These are phyloP conservation scores for Metacarcinus magister DNA, from an alignment of 2,888 invertebrate species.

Conservation along the genomic window DNA sequence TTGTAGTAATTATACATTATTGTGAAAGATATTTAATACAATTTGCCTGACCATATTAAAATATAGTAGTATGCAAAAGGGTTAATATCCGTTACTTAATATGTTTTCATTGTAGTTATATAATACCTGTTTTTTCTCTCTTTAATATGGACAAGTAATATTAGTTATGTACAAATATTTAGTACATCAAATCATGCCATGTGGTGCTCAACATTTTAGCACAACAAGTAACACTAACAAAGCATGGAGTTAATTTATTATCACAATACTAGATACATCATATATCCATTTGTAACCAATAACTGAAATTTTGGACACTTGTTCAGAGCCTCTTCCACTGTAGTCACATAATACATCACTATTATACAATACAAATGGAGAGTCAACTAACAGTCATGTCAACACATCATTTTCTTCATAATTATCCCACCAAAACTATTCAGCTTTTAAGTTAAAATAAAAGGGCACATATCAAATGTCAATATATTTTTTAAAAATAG, in stretches of 20 bases:
- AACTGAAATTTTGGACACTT: not conserved
- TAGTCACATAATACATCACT: not conserved
- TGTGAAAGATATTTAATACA: not conserved
- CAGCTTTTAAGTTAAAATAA: not conserved
- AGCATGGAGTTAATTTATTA: not conserved
- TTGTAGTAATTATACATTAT: not conserved
- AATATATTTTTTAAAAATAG: not conserved
- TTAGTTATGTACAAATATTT: not conserved
- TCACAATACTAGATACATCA: not conserved
- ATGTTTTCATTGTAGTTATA: not conserved
- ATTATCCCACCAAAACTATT: not conserved
- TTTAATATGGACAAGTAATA: not conserved
- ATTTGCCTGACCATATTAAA: not conserved
- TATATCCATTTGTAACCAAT: not conserved
- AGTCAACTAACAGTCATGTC: constrained; percentile 16
- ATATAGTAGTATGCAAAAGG: not conserved
- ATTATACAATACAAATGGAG: not conserved
- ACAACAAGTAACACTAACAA: not conserved
- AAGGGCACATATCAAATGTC: not conserved
- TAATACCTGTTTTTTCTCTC: not conserved
- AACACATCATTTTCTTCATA: not conserved
- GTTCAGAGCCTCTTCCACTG: not conserved
- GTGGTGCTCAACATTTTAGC: not conserved
- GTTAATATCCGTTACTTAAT: not conserved
- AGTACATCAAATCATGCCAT: not conserved